Conservation (phyloP, 2,888 invertebrate genomes). For the Buathra laborator region DNA sequence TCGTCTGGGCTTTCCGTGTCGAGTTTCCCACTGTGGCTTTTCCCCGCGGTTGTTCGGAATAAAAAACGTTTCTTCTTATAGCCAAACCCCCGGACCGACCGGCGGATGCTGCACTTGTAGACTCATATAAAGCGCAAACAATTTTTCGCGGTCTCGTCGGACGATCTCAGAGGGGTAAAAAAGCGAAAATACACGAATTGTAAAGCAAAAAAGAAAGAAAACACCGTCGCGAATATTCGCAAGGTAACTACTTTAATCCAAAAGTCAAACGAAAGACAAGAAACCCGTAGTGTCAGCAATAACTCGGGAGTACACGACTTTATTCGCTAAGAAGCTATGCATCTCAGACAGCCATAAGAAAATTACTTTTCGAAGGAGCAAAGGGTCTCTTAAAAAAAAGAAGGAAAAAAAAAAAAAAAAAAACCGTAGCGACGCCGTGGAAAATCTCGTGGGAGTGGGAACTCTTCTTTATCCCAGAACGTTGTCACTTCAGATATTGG, state of each 20-base stretch:
- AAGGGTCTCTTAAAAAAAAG: slow-evolving; percentile 61
- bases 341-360: slow-evolving; percentile 76
- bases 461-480: slow-evolving; percentile 39
- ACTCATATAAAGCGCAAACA: slow-evolving; percentile 43
- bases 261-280: slow-evolving; percentile 26
- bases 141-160: slow-evolving; percentile 29
- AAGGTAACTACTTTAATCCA: slow-evolving; percentile 60
- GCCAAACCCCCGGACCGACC: slow-evolving; percentile 44
- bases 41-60: slow-evolving; percentile 50
- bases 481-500: slow-evolving; percentile 78
- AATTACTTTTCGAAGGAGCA: slow-evolving; percentile 75
- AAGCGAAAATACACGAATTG: slow-evolving; percentile 25
- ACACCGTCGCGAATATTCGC: background rate
- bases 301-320: slow-evolving; percentile 63
- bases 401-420: slow-evolving; percentile 44
- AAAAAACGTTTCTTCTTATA: slow-evolving; percentile 56
- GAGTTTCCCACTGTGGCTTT: slow-evolving; percentile 61
- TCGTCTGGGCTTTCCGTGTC: slow-evolving; percentile 55
- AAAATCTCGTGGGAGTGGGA: slow-evolving; percentile 54
- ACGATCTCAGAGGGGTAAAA: slow-evolving; percentile 16
- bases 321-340: slow-evolving; percentile 61
- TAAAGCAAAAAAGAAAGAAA: slow-evolving; percentile 37
- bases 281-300: slow-evolving; percentile 53
- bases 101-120: background rate
- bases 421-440: slow-evolving; percentile 25